These are phyloP conservation scores for Percopsis omiscomaycus DNA, from an alignment of 2,797 vertebrate genomes.

Conservation along the genomic window DNA sequence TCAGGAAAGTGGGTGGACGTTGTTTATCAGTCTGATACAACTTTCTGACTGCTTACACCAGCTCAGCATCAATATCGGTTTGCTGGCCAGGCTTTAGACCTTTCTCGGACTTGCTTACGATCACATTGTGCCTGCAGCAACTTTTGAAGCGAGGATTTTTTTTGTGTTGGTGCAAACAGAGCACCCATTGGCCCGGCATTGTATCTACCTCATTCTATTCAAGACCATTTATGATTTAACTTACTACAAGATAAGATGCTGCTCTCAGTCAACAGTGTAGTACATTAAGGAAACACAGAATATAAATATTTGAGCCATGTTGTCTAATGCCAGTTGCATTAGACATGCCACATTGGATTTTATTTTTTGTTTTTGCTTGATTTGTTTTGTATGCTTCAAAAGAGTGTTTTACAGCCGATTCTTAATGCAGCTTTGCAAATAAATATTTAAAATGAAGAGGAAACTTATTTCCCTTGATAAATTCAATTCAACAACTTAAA, in stretches of 20 bases:
- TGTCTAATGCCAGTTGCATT: slow-evolving; percentile 50
- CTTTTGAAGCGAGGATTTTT: slow-evolving; percentile 47
- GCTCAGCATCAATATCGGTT: slow-evolving; percentile 57
- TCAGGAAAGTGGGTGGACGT: slow-evolving; percentile 61
- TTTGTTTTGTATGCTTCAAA: slow-evolving; percentile 58
- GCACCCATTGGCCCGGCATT: slow-evolving; percentile 53
- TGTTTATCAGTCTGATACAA: slow-evolving; percentile 59
- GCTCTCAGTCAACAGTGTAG: slow-evolving; percentile 54
- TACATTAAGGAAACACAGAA: slow-evolving; percentile 37
- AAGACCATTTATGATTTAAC: slow-evolving; percentile 63
- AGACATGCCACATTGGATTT: slow-evolving; percentile 48
- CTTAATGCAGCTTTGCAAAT: slow-evolving; percentile 64
- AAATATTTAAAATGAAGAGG: slow-evolving; percentile 66
- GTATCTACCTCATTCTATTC: slow-evolving; percentile 74
- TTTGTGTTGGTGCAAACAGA: slow-evolving; percentile 43
- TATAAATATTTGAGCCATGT: slow-evolving; percentile 54
- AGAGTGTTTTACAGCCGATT: slow-evolving; percentile 63
- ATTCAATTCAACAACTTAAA: slow-evolving; percentile 68
- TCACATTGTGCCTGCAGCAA: slow-evolving; percentile 45
- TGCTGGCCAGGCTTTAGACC: slow-evolving; percentile 56
- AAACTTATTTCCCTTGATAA: slow-evolving; percentile 69
- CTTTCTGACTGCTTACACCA: slow-evolving; percentile 53
- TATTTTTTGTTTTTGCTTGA: slow-evolving; percentile 41
- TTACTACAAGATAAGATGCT: slow-evolving; percentile 50
- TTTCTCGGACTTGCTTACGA: slow-evolving; percentile 48